A percentile compares a stretch with the other conserved stretches of the same genome.
Evolutionary conservation across 2,113 vertebrate genomes (phyloP).

Genomic region (Spizaetus ornatus): DNA sequence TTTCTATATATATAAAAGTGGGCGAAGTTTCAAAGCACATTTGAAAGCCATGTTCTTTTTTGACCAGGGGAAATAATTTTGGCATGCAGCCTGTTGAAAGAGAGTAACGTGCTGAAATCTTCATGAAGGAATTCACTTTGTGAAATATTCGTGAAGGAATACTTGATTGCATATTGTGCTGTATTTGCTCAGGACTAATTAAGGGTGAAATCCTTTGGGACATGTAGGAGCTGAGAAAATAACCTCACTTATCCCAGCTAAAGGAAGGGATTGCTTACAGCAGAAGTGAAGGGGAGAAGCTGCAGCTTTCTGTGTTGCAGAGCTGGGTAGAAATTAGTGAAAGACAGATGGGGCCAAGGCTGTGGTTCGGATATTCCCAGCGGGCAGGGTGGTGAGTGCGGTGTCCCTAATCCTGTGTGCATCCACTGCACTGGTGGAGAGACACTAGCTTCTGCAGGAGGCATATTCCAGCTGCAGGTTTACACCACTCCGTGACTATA

Average conservation of each 20-base stretch:
- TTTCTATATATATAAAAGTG: neutral
- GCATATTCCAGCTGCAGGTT: neutral
- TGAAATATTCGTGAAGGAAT: neutral
- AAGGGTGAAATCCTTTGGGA: neutral
- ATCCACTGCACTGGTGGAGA: neutral
- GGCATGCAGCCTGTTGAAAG: neutral
- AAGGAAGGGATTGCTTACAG: neutral
- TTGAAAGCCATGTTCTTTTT: neutral
- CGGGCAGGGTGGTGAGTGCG: accelerated
- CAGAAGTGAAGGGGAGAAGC: neutral
- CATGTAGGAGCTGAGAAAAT: neutral
- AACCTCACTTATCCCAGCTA: neutral
- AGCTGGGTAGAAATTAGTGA: neutral
- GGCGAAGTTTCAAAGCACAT: neutral
- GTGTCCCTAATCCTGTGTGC: accelerated
- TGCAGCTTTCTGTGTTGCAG: neutral
- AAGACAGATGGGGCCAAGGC: neutral
- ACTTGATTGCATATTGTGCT: neutral
- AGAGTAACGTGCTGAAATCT: neutral
- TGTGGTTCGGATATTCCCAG: neutral
- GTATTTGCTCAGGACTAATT: neutral
- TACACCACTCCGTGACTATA: neutral
- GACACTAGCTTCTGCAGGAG: neutral
- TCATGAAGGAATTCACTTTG: neutral
- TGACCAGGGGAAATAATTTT: neutral